Evolutionary conservation across 1,140 invertebrate species (phyloP), one percentile per base, ranked within the genome.

Genomic region (Leptopilina clavipes): DNA sequence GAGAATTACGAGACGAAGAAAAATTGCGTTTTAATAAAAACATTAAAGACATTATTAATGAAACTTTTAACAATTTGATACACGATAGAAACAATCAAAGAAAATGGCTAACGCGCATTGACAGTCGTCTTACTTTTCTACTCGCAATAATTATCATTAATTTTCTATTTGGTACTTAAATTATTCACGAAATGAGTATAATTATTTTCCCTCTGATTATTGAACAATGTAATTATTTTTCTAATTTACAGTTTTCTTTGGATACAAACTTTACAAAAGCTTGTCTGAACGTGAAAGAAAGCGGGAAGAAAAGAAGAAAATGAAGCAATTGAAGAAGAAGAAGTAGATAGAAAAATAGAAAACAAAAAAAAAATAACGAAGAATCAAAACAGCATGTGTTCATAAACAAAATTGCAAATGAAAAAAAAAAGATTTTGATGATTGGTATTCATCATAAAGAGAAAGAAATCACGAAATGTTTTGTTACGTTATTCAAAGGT

Each of bases 251-350:
- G 95, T 93, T 79, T 96, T 96, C 88, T 96, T 96, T 88, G 93
- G 94, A 71, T 96, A 95, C 89, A 96, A 95, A 87, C 90, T 97
- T 45, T 95, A 95, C 88, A 93, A 94, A 86, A 95, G 94, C 77
- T 89, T 96, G 25, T 74, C 56, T 9, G 72, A 86, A 0, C 76
- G 84, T n/a, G 75, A 82, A 44, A 92, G 91, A 81, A 93, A 93
- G 81, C 87, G 92, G 9, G 94, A 94, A 83, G 92, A 94, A 83
- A 91, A 91, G 70, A 93, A 91, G 89, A 92, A 91, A 77, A 91
- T 89, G 14, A 86, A 86, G 76, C 74, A 83, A 12, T 84, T 91
- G 87, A 92, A 92, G 74, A 93, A 93, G 85, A 92, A 92, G 83
- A 92, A 93, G 80, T 92, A 86, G 73, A n/a, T n/a, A n/a, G n/a